phyloP scores from a whole-genome alignment of 2,888 invertebrate species.

The Phyllotreta striolata region DNA sequence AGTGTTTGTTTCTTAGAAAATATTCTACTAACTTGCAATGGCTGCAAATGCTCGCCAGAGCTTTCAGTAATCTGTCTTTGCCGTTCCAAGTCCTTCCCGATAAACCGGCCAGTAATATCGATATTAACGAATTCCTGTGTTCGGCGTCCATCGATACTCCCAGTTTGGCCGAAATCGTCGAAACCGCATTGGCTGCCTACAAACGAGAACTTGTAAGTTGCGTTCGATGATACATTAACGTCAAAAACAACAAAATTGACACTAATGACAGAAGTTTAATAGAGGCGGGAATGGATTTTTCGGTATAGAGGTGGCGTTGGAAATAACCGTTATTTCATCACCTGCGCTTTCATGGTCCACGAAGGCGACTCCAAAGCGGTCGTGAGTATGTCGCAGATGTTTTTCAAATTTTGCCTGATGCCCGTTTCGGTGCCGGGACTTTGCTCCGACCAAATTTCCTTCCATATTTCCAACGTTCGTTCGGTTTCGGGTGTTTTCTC shows the following conservation, averaged over 20 bases:
- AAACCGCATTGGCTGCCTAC: constrained; percentile 81
- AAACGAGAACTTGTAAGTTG: constrained; percentile 16
- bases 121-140: constrained; percentile 71
- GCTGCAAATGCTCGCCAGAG: constrained; percentile 75
- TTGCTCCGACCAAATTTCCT: constrained; percentile 88
- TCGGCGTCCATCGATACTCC: constrained; percentile 70
- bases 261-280: too few relatives aligned
- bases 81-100: constrained; percentile 89
- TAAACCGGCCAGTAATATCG: constrained; percentile 71
- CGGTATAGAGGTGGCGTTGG: too few relatives aligned
- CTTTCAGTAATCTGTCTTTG: constrained; percentile 83
- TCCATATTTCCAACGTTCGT: constrained; percentile 78
- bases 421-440: constrained; percentile 87
- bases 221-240: too few relatives aligned
- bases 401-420: constrained; percentile 76
- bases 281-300: too few relatives aligned
- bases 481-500: constrained; percentile 73
- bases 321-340: not conserved
- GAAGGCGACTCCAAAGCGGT: constrained; percentile 80
- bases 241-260: too few relatives aligned
- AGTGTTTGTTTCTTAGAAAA: constrained; percentile 4
- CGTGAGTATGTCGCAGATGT: constrained; percentile 75
- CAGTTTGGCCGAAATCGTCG: constrained; percentile 78
- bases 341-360: constrained; percentile 86
- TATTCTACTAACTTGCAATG: constrained; percentile 70